A percentile compares a stretch with the other conserved stretches of the same genome.
These are phyloP conservation scores for Globodera rostochiensis DNA, from an alignment of 1,140 invertebrate genomes.

Conservation along the genomic window DNA sequence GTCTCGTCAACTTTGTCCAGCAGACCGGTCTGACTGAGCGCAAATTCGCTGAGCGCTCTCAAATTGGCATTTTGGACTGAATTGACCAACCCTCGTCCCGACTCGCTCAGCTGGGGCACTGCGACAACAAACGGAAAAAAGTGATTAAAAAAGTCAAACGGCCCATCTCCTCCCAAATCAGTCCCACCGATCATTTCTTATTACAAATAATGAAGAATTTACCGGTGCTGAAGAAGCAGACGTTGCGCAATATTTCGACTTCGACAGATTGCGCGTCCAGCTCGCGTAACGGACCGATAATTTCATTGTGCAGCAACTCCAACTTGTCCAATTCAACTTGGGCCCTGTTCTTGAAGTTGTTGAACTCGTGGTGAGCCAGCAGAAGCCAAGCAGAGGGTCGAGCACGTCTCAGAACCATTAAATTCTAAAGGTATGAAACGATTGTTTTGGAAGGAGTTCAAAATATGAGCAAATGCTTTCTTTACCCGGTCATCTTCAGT, in stretches of 20 bases:
- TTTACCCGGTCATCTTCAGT: conserved; percentile 18
- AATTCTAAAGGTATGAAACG: conserved; percentile 4
- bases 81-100: neutral
- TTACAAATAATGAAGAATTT: neutral
- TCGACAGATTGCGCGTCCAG: neutral
- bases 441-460: neutral
- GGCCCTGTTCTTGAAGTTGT: too few relatives aligned
- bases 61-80: conserved; percentile 2
- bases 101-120: conserved; percentile 10
- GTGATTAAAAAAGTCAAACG: too few relatives aligned
- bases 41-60: conserved; percentile 8
- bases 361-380: conserved; percentile 11
- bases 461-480: neutral
- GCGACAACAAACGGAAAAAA: neutral
- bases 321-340: conserved; percentile 4
- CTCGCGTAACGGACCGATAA: conserved; percentile 17
- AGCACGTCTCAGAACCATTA: conserved; percentile 8
- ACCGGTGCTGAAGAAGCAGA: conserved; percentile 25
- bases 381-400: conserved; percentile 20
- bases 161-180: too few relatives aligned
- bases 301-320: conserved; percentile 13
- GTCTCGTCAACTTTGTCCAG: neutral
- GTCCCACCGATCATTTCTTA: too few relatives aligned
- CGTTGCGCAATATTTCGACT: conserved; percentile 1
- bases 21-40: conserved; percentile 10